Base-by-base conservation (phyloP, 2,888 invertebrate genomes). In the Nomada ferruginata region DNA sequence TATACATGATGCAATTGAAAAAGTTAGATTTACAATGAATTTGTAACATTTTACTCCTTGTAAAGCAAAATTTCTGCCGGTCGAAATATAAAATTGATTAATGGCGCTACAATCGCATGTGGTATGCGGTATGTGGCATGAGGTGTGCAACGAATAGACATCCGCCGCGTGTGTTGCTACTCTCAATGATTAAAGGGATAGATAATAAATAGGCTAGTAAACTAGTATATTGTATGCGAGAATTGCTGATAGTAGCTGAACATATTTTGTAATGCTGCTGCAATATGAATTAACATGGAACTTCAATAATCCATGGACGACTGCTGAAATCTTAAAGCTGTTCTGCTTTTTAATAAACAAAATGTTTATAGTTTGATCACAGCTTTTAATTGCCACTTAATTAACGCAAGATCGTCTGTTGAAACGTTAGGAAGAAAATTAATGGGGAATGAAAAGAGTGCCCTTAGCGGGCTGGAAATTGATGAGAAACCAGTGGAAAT, bases 381-480 rank as follows among this genome's bases (percentile, higher is more conserved):
- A 65, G 23, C 2, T 55, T 53, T 50, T 50, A n/a, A 53, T 50
- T 20, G 13, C 53, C 57, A n/a, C 52, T 66, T 42, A 11, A n/a
- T 53, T 15, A 55, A 53, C n/a, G n/a, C 18, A 11, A 52, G 61
- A 57, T 55, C 9, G 72, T 61, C 7, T 9, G 52, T 55, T 10
- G 20, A 53, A 42, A 29, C 52, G 20, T 57, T 57, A 57, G 50
- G 11, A 29, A 15, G 15, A 50, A 71, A 52, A 73, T 87, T 89
- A 83, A 97, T 97, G 97, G 97, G 97, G 82, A 97, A 97, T 94
- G 97, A 97, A 92, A 94, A 94, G 82, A 95, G 95, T 89, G 96
- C 97, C 77, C 94, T 97, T 83, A 95, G 95, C 91, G 97, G 97
- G 50, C 94, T 97, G 71, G 95, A 96, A 93, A 95, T 97, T 83